Percentiles rank a stretch among this genome's conserved stretches.
These are phyloP conservation scores for Volucella inflata DNA, from an alignment of 2,888 invertebrate genomes.

Conservation along the genomic window DNA sequence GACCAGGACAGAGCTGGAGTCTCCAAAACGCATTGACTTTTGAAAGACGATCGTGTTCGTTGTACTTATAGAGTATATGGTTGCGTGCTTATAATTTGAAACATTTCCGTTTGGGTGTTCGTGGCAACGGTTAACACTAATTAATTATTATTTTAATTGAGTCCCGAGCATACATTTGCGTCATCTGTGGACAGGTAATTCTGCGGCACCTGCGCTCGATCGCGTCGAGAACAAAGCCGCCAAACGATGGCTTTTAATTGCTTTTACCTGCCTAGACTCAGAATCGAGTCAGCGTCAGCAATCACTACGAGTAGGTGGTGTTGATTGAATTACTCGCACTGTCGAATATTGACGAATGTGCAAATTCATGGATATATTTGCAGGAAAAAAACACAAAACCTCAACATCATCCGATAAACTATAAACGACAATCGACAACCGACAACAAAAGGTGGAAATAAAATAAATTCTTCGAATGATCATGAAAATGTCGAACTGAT, in stretches of 20 bases:
- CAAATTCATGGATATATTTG: conserved; percentile 60
- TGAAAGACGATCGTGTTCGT: conserved; percentile 65
- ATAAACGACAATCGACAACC: too few relatives aligned
- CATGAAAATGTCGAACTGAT: conserved; percentile 41
- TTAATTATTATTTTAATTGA: conserved; percentile 76
- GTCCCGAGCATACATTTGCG: conserved; percentile 73
- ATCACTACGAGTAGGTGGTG: conserved; percentile 6
- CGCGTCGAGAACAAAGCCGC: conserved; percentile 70
- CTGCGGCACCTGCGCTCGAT: conserved; percentile 70
- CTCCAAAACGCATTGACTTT: conserved; percentile 34
- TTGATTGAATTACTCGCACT: conserved; percentile 48
- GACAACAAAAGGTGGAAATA: conserved; percentile 64
- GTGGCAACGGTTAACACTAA: conserved; percentile 75
- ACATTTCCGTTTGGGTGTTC: conserved; percentile 74
- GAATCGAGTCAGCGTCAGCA: conserved; percentile 42
- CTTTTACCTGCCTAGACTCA: conserved; percentile 70
- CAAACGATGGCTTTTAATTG: conserved; percentile 68
- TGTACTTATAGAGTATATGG: conserved; percentile 36
- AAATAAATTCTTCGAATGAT: conserved; percentile 52
- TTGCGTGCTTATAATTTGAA: conserved; percentile 75
- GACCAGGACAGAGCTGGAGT: too few relatives aligned
- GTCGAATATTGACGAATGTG: conserved; percentile 62
- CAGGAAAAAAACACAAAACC: conserved; percentile 64
- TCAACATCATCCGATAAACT: conserved; percentile 48
- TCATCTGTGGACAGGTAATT: conserved; percentile 72